Percentiles rank a stretch among this genome's conserved stretches.
Conservation (phyloP, 2,113 vertebrate genomes). For the Danionella cerebrum region DNA sequence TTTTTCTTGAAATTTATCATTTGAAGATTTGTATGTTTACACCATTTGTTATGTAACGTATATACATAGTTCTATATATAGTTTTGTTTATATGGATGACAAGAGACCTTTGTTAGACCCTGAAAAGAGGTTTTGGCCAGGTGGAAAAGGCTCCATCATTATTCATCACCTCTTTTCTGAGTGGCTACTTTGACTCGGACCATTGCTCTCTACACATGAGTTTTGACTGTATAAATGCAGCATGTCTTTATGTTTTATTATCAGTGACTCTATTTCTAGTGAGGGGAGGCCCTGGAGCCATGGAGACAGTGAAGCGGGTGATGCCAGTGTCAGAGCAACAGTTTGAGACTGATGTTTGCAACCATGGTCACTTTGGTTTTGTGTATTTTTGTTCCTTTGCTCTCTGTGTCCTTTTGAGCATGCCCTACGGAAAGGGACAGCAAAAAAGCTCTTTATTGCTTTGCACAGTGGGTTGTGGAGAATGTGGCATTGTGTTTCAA, state of each 20-base stretch:
- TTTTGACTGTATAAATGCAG: slow-evolving; percentile 63
- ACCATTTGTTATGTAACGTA: too few species aligned
- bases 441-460: slow-evolving; percentile 15
- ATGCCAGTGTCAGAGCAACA: slow-evolving; percentile 51
- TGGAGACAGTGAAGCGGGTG: neutral
- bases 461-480: neutral
- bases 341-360: slow-evolving; percentile 56
- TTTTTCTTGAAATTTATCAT: too few species aligned
- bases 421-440: slow-evolving; percentile 12
- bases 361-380: slow-evolving; percentile 57
- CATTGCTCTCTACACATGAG: slow-evolving; percentile 60
- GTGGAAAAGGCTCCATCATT: slow-evolving; percentile 45
- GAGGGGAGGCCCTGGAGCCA: neutral
- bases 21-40: too few species aligned
- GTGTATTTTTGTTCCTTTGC: slow-evolving; percentile 48
- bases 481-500: neutral
- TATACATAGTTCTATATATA: too few species aligned
- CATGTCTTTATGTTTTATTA: slow-evolving; percentile 60
- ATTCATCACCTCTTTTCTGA: slow-evolving; percentile 35
- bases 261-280: neutral
- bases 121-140: slow-evolving; percentile 35
- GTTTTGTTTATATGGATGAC: too few species aligned
- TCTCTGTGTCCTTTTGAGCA: slow-evolving; percentile 28
- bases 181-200: slow-evolving; percentile 38
- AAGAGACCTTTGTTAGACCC: too few species aligned